Base-by-base conservation (phyloP, 2,113 vertebrate species). In the Menidia beryllina region DNA sequence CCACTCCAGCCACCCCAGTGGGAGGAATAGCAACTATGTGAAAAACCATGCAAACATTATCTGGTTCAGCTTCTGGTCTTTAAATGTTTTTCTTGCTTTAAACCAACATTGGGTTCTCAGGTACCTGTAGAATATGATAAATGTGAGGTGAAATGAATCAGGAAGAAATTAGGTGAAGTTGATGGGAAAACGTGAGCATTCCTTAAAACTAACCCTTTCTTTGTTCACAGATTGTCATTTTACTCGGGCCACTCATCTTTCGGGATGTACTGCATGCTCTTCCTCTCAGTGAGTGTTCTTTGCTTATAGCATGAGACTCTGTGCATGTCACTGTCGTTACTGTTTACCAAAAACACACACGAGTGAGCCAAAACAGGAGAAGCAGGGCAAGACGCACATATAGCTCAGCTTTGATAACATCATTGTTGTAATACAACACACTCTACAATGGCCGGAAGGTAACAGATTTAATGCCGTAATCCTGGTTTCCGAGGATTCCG, bases 201-300 rank as follows among this genome's bases (percentile, higher is more conserved):
- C n/a, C n/a, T n/a, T n/a, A 39, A 39, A 4, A 39, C 3, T 11
- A 14, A 8, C 10, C 14, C 7, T 5, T 10, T 19, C 73, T 72
- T 68, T 34, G 21, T 34, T 64, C 56, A 1, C 84, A 99, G 97
- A 74, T 75, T 98, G 27, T 99, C 97, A 0, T 99, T 99, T 91
- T 99, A 99, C 77, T 99, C 98, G 0, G 96, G 97, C 3, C 97
- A 99, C 86, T 97, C 98, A 0, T 98, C 98, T 59, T 99, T 98
- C 0, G 96, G 95, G 69, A 99, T 99, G 97, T 99, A 99, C 92
- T 97, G 96, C 89, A 97, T 98, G 97, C 84, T 97, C 80, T 99
- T 98, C 86, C 90, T 99, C 79, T 95, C 94, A 76, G 98, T 99
- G 82, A 97, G 96, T 94, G 48, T 11, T 7, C 6, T 10, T 0